Conservation (phyloP, 2,113 vertebrate species). For the Brachypodius melanocephalos region DNA sequence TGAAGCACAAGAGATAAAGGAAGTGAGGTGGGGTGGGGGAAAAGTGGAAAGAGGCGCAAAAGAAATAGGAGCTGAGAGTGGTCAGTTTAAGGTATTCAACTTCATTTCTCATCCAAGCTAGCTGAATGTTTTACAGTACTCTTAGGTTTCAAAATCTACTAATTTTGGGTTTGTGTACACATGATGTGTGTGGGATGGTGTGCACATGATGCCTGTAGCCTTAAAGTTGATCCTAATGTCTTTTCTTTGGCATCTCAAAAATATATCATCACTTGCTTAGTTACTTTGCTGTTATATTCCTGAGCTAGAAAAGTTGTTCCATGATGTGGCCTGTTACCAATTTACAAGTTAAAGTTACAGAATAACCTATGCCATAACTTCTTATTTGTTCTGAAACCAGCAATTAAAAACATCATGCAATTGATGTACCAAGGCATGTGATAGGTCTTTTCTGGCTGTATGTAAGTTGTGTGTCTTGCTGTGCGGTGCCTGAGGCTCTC, state of each 20-base stretch:
- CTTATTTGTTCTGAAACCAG: not conserved
- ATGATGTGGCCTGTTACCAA: not conserved
- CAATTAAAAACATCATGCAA: not conserved
- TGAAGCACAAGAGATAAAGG: not conserved
- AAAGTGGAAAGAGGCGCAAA: not conserved
- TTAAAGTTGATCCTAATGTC: not conserved
- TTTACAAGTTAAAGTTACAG: not conserved
- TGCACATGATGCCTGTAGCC: not conserved
- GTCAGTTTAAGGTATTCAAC: not conserved
- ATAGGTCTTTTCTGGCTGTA: not conserved
- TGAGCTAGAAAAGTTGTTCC: not conserved
- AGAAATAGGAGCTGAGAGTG: not conserved
- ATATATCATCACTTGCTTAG: not conserved
- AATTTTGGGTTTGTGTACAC: not conserved
- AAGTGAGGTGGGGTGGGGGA: rapidly evolving
- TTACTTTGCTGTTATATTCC: not conserved
- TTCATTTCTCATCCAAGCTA: not conserved
- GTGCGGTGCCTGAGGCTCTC: not conserved
- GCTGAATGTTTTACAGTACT: not conserved
- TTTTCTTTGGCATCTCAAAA: not conserved
- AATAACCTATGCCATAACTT: not conserved
- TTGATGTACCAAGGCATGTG: not conserved
- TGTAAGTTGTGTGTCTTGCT: not conserved
- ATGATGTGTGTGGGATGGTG: not conserved
- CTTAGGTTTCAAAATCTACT: not conserved